Evolutionary conservation across 2,113 vertebrate genomes (phyloP).

Genomic region (Heterotilapia buettikoferi): DNA sequence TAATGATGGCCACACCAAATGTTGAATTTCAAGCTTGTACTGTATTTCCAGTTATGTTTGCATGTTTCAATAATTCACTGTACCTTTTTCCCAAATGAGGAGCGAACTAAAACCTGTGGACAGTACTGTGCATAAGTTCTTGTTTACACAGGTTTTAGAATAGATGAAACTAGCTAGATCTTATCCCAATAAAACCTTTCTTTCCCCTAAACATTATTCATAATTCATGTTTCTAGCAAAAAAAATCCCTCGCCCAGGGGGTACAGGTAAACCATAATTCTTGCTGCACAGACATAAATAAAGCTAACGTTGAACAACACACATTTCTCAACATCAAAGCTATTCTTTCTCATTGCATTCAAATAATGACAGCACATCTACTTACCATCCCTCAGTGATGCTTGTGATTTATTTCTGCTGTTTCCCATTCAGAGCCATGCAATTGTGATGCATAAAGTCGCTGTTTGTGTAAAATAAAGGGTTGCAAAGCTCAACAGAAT

Average conservation of each 20-base stretch:
- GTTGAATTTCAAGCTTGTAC: background rate
- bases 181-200: background rate
- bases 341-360: slow-evolving; percentile 2
- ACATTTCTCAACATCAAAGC: slow-evolving; percentile 37
- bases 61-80: background rate
- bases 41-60: background rate
- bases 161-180: background rate
- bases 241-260: background rate
- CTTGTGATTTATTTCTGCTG: slow-evolving; percentile 34
- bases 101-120: background rate
- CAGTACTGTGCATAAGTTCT: background rate
- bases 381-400: slow-evolving; percentile 24
- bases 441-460: slow-evolving; percentile 27
- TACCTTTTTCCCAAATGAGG: background rate
- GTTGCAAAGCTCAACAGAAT: slow-evolving; percentile 17
- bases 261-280: background rate
- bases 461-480: slow-evolving; percentile 12
- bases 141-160: background rate
- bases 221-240: background rate
- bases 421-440: slow-evolving; percentile 13
- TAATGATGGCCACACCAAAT: background rate
- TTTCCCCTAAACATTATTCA: background rate
- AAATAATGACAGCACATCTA: slow-evolving; percentile 33
- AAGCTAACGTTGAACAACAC: slow-evolving; percentile 13
- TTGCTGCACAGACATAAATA: background rate